These are phyloP conservation scores for Drosophila triauraria DNA, from an alignment of 1,140 invertebrate species.

Conservation along the genomic window DNA sequence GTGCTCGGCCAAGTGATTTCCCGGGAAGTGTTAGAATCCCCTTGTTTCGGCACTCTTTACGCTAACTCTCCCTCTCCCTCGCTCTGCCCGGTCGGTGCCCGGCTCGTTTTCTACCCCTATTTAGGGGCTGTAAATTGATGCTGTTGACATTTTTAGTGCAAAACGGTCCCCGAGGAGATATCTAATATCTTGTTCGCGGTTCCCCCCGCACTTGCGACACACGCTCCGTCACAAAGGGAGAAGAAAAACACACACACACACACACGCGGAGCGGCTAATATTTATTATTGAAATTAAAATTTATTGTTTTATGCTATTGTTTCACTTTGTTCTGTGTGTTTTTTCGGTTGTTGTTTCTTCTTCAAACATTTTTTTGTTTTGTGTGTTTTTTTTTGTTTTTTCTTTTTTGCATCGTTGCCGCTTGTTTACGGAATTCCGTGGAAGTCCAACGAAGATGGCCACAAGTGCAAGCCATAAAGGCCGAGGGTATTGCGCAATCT, in stretches of 20 bases:
- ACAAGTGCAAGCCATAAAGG: constrained; percentile 34
- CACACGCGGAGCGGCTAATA: constrained; percentile 15
- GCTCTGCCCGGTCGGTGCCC: background rate
- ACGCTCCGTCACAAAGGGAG: constrained; percentile 8
- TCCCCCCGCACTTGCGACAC: constrained; percentile 24
- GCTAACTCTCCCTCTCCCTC: background rate
- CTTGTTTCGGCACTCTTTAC: constrained; percentile 59
- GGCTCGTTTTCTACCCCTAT: constrained; percentile 17
- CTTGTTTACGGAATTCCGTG: constrained; percentile 48
- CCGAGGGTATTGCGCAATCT: constrained; percentile 48
- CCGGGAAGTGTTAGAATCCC: constrained; percentile 66
- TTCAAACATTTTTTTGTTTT: background rate
- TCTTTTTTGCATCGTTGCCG: constrained; percentile 51
- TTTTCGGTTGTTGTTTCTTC: constrained; percentile 12
- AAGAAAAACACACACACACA: background rate
- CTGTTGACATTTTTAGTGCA: constrained; percentile 78
- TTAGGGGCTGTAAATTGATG: constrained; percentile 62
- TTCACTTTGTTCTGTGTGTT: constrained; percentile 4
- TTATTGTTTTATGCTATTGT: constrained; percentile 46
- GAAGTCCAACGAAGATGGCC: constrained; percentile 29
- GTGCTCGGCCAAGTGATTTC: constrained; percentile 61
- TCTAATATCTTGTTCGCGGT: constrained; percentile 61
- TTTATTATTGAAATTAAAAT: constrained; percentile 59
- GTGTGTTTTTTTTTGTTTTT: background rate
- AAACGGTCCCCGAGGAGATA: constrained; percentile 44